Evolutionary conservation across 2,113 vertebrate genomes (phyloP).

Genomic region (Mesitornis unicolor): DNA sequence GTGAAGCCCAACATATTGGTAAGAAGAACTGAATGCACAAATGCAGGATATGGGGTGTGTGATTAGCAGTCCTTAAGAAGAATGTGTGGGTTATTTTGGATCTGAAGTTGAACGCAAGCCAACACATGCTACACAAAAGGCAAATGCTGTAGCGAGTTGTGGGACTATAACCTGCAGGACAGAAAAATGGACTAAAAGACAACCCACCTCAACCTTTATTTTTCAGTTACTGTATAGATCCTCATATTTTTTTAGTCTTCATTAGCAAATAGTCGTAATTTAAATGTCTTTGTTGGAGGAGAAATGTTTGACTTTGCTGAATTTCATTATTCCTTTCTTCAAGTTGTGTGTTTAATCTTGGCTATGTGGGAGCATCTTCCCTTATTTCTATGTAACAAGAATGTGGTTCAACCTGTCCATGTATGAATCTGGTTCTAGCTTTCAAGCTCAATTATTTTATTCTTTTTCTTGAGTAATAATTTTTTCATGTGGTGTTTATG

Average conservation of each 20-base stretch:
- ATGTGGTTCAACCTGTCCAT: background rate
- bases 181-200: background rate
- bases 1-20: accelerated
- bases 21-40: background rate
- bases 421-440: background rate
- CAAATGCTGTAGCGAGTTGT: background rate
- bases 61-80: background rate
- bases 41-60: background rate
- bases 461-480: background rate
- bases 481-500: background rate
- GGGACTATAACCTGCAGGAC: background rate
- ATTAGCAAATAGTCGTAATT: background rate
- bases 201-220: background rate
- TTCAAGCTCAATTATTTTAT: background rate
- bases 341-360: background rate
- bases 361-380: background rate
- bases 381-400: background rate
- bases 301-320: background rate
- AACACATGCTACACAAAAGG: background rate
- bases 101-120: background rate
- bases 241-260: background rate
- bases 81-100: background rate
- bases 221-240: background rate
- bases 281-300: background rate
- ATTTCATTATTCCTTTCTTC: background rate